Conservation (phyloP, 2,888 invertebrate species). For the Leistus spinibarbis region DNA sequence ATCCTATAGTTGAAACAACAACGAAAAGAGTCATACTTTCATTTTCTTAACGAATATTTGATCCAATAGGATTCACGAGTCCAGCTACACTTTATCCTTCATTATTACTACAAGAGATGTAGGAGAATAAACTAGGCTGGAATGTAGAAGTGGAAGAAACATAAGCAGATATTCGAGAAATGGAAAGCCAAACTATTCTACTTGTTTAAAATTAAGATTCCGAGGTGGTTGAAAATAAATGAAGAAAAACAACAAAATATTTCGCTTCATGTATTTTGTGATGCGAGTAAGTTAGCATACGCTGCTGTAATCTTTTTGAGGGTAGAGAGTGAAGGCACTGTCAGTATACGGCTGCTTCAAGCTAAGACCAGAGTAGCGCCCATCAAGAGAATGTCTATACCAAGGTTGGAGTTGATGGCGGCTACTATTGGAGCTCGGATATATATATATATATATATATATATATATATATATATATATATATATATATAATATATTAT, state of each 20-base stretch:
- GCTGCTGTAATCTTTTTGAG: neutral
- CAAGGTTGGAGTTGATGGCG: constrained; percentile 48
- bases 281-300: neutral
- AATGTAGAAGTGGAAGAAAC: constrained; percentile 29
- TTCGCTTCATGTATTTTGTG: neutral
- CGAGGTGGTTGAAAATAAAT: no score
- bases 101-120: constrained; percentile 42
- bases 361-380: constrained; percentile 48
- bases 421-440: constrained; percentile 46
- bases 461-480: constrained; percentile 21
- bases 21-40: constrained; percentile 18
- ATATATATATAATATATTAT: no score
- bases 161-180: constrained; percentile 41
- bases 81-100: constrained; percentile 43
- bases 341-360: constrained; percentile 44
- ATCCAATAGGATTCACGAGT: constrained; percentile 45
- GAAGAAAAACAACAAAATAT: no score
- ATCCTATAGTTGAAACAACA: neutral
- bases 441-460: neutral
- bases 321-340: constrained; percentile 2
- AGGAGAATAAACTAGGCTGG: constrained; percentile 40
- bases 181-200: constrained; percentile 24
- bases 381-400: constrained; percentile 45
- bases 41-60: constrained; percentile 42
- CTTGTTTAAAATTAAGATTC: constrained; percentile 11